Evolutionary conservation across 2,113 vertebrate species (phyloP), one percentile per base, ranked within the genome.

Genomic region (Protomyctophum bolini): DNA sequence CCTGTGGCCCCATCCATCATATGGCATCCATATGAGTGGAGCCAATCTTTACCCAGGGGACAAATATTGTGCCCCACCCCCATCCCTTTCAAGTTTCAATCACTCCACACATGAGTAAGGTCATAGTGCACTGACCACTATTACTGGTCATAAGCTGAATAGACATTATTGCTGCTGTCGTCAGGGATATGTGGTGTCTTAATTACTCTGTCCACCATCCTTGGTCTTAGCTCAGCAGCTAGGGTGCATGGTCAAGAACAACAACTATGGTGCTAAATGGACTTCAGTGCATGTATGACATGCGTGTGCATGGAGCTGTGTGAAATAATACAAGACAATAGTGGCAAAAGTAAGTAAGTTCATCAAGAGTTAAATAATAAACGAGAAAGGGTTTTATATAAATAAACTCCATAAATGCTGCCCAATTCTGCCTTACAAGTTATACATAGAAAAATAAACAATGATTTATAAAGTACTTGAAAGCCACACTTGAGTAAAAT

Each of bases 61-160:
- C 71, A 68, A 65, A 87, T 63, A 70, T 47, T 41, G 49, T 65
- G 76, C 68, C 80, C 87, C 67, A 64, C 87, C 89, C 81, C 75
- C 75, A 70, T 70, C 58, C 63, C 84, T 85, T 73, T 82, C 63
- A 46, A 21, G 83, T 85, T 73, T 82, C 45, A 81, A 83, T 88
- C 74, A 70, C 73, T 82, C 83, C 73, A 59, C 79, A 70, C 79
- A 85, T 29, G 69, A 85, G 80, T 75, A 83, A 75, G 91, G 93
- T 93, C 89, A 88, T 57, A 75, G 83, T 82, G 88, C 84, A 82
- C 81, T 29, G 75, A 92, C 91, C 89, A 84, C 85, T 90, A 91
- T 92, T 90, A 88, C 79, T 70, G 75, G 63, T 77, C 80, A 72
- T 75, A 58, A 84, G 89, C 88, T 84, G 81, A 91, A 88, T 80